Evolutionary conservation across 2,113 vertebrate species (phyloP), one percentile per base, ranked within the genome.

Genomic region (Nerophis ophidion): DNA sequence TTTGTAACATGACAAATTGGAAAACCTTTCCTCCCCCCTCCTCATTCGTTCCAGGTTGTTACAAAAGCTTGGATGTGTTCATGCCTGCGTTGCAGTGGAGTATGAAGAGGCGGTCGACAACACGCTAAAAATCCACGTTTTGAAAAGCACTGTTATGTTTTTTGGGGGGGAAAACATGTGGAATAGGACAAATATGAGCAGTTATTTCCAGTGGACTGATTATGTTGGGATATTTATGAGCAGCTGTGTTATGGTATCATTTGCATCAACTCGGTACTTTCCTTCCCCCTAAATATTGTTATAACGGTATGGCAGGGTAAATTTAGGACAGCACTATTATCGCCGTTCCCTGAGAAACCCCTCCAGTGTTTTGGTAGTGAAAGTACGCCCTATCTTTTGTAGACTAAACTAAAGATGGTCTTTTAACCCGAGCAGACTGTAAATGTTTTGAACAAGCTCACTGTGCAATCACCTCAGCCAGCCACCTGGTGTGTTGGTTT

Each of bases 401-500:
- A 84, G 81, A 84, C 80, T 81, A 79, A 86, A 83, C 83, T 48
- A 14, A 17, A 15, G 14, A 45, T 36, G 11, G 65, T 68, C 62
- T 65, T 63, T 59, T 60, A 45, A 68, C 58, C 38, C 48, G 44
- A 63, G 51, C 19, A 65, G 34, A 49, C 55, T 52, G 15, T 17
- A 45, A 60, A 54, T 10, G 10, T 71, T 70, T 60, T 60, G 66
- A 74, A 69, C 47, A 65, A 71, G 45, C 70, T 72, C 53, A 42
- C 64, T 26, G 42, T 61, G 36, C 61, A 46, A 52, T 61, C 44
- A 40, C 38, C 77, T 69, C 10, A 66, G 56, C 80, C 51, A 66
- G 8, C 71, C 68, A 68, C 71, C 55, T 71, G 57, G 51, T 68
- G 76, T 61, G 56, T 68, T 60, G 48, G 53, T 49, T 59, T 12